phyloP scores from a whole-genome alignment of 1,140 invertebrate species.

The Pseudomyrmex sp. region DNA sequence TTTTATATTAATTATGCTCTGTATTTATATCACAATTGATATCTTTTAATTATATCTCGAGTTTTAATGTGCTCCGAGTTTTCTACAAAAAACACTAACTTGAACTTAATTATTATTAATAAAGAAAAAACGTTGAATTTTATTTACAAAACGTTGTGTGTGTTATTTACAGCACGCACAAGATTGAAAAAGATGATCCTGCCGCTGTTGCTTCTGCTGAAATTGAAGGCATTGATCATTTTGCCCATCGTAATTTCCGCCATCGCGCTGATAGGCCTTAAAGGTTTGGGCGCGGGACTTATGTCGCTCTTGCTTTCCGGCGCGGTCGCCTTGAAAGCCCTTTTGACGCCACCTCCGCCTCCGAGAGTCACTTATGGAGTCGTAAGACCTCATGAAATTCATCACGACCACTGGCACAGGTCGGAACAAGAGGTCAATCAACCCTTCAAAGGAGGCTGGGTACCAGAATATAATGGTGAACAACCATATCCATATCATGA shows the following conservation, averaged over 20 bases:
- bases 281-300: constrained; percentile 88
- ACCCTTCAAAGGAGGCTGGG: constrained; percentile 81
- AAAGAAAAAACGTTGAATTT: not conserved
- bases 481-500: constrained; percentile 80
- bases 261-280: constrained; percentile 88
- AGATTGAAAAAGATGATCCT: constrained; percentile 88
- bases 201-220: constrained; percentile 87
- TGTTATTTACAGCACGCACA: constrained; percentile 86
- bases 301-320: constrained; percentile 87
- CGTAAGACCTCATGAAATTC: constrained; percentile 82
- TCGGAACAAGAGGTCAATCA: constrained; percentile 82
- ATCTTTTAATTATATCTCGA: not conserved
- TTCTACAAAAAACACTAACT: too few species aligned
- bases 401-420: constrained; percentile 85
- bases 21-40: not conserved
- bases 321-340: constrained; percentile 84
- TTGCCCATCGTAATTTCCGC: constrained; percentile 87
- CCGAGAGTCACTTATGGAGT: constrained; percentile 84
- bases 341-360: constrained; percentile 81
- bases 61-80: not conserved
- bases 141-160: constrained; percentile 1
- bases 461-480: constrained; percentile 78
- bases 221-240: constrained; percentile 88
- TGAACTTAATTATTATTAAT: too few species aligned
- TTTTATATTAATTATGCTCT: constrained; percentile 23